Percentiles rank a stretch among this genome's conserved stretches.
These are phyloP conservation scores for Cheilosia vernalis DNA, from an alignment of 2,888 invertebrate species.

Conservation along the genomic window DNA sequence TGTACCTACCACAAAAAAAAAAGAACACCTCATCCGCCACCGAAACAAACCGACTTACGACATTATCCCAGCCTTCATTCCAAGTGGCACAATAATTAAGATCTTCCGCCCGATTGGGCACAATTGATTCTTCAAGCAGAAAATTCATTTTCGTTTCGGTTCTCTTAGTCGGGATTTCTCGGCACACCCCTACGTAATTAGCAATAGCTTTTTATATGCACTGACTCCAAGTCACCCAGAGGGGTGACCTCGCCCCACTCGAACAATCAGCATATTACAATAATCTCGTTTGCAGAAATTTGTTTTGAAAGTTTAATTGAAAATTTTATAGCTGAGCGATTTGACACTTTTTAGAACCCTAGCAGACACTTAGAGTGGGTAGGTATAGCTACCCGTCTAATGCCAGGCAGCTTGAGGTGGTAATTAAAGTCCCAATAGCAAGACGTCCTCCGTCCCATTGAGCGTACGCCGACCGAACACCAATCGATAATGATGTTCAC, in stretches of 20 bases:
- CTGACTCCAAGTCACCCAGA: slow-evolving; percentile 5
- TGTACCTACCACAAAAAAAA: background rate
- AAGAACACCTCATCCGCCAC: background rate
- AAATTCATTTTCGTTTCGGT: slow-evolving; percentile 70
- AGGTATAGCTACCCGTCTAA: background rate
- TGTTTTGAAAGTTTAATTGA: slow-evolving; percentile 74
- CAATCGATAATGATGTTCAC: slow-evolving; percentile 45
- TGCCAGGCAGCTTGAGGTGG: slow-evolving; percentile 3
- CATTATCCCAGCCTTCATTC: slow-evolving; percentile 8
- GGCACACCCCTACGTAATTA: slow-evolving; percentile 44
- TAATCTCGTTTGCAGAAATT: slow-evolving; percentile 72
- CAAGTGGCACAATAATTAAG: slow-evolving; percentile 72
- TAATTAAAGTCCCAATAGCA: slow-evolving; percentile 63
- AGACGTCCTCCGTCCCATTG: slow-evolving; percentile 13
- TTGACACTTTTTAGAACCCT: slow-evolving; percentile 56
- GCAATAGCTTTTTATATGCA: slow-evolving; percentile 64
- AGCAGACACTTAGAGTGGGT: background rate
- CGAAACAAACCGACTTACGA: slow-evolving; percentile 17
- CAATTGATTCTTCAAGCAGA: slow-evolving; percentile 68
- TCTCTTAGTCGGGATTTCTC: slow-evolving; percentile 48
- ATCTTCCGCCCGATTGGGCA: slow-evolving; percentile 66
- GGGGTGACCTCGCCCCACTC: background rate
- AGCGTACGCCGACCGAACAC: too few relatives aligned
- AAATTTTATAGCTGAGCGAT: slow-evolving; percentile 74
- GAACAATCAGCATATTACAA: slow-evolving; percentile 74